Percentiles rank a stretch among this genome's conserved stretches.
Conservation (phyloP, 2,113 vertebrate species). For the Rana temporaria region DNA sequence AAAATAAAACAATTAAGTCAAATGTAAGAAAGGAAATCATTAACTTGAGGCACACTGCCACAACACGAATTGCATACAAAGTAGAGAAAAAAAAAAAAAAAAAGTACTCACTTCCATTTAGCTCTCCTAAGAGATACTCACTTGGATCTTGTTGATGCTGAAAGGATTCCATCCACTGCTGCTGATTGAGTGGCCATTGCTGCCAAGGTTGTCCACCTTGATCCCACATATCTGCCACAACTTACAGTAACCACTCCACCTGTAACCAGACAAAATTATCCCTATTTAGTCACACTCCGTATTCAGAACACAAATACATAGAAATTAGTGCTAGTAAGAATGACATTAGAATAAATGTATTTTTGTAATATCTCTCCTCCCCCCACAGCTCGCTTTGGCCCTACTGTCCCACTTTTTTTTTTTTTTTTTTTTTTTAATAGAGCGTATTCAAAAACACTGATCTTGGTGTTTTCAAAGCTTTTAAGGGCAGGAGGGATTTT, state of each 20-base stretch:
- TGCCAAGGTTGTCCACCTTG: constrained; percentile 99
- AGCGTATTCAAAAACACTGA: too few relatives aligned
- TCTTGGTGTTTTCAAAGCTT: too few relatives aligned
- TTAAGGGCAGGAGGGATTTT: too few relatives aligned
- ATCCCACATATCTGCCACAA: constrained; percentile 91
- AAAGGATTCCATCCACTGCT: constrained; percentile 99
- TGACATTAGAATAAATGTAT: too few relatives aligned
- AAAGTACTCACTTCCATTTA: too few relatives aligned
- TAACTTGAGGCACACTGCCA: background rate
- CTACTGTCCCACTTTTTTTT: too few relatives aligned
- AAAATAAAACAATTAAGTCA: too few relatives aligned
- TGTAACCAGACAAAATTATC: background rate
- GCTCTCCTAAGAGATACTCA: constrained; percentile 65
- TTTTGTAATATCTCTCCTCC: too few relatives aligned
- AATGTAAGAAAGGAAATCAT: background rate
- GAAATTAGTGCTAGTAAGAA: background rate
- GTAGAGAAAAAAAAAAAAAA: too few relatives aligned
- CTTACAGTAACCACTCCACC: background rate
- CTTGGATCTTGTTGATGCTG: constrained; percentile 98
- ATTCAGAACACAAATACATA: background rate
- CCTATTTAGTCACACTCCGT: background rate
- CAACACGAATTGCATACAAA: background rate
- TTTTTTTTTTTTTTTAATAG: too few relatives aligned
- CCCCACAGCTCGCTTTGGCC: too few relatives aligned
- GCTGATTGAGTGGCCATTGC: constrained; percentile 98